Evolutionary conservation across 2,888 invertebrate genomes (phyloP), one percentile per base, ranked within the genome.

Genomic region (Emmelina monodactyla): DNA sequence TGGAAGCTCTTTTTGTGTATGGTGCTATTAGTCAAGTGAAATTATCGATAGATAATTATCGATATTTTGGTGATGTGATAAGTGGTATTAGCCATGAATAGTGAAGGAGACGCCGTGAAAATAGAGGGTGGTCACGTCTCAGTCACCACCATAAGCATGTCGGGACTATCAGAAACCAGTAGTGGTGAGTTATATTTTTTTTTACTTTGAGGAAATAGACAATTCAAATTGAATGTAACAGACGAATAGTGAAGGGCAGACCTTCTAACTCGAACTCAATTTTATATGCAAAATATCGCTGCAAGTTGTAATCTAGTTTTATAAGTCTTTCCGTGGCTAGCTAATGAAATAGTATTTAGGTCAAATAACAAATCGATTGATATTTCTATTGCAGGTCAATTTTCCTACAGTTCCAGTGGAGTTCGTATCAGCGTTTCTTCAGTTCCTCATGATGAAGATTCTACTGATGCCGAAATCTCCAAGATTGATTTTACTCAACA

Each of bases 91-190:
- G 62, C 58, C 51, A 78, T 76, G 63, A 62, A 69, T 53, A 71
- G 62, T 49, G 81, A 79, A 44, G 69, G 71, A 33, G 79, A 80
- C 43, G 55, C 79, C 43, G 71, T 79, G 44, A 75, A 73, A 58
- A 69, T 75, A 51, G 82, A 78, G 62, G 68, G 79, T 47, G 70
- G 73, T 54, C 59, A 91, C 80, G 87, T 91, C 38, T 90, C 91
- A 40, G 90, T 91, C 56, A 91, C 91, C 47, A 88, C 89, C 49
- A 91, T 91, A 72, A 90, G 90, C 62, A 85, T 88, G 65, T 80
- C 83, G 30, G 83, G 83, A 37, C n/a, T n/a, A n/a, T 67, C 79
- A 39, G 83, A 84, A 50, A 82, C 82, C 28, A 82, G 80, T 55
- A 84, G 82, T 61, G 84, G 85, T 76, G 64, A 64, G 63, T 38